These are phyloP conservation scores for Steinernema khuongi DNA, from an alignment of 1,140 invertebrate genomes.

Conservation along the genomic window DNA sequence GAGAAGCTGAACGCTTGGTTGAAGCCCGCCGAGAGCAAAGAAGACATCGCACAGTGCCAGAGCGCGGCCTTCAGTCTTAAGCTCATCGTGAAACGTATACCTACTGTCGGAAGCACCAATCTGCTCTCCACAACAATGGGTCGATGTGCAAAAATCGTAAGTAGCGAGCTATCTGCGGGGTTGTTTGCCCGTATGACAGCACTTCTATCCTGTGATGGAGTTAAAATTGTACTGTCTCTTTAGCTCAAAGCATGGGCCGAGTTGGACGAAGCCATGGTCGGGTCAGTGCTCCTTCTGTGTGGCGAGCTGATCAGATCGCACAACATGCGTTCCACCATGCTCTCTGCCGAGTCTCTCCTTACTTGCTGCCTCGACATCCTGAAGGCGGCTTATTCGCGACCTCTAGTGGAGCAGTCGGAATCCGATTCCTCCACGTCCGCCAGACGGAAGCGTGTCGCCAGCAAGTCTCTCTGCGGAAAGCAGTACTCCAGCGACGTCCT, in stretches of 20 bases:
- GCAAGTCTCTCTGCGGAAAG: background rate
- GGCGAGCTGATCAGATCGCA: conserved; percentile 36
- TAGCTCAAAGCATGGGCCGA: conserved; percentile 15
- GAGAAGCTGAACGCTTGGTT: conserved; percentile 31
- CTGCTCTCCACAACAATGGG: conserved; percentile 32
- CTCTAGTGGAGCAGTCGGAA: background rate
- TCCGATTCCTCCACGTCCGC: conserved; percentile 6
- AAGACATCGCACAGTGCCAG: conserved; percentile 37
- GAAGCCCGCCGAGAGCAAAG: conserved; percentile 20
- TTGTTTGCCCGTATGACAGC: no score
- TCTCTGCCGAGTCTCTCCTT: conserved; percentile 25
- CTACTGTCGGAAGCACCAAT: conserved; percentile 25
- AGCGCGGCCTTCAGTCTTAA: conserved; percentile 35
- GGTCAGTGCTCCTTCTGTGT: conserved; percentile 31
- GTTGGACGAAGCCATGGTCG: conserved; percentile 33
- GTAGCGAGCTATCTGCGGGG: no score
- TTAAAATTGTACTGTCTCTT: background rate
- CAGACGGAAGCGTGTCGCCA: background rate
- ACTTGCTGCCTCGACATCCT: conserved; percentile 27
- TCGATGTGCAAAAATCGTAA: conserved; percentile 20
- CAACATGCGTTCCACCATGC: conserved; percentile 38
- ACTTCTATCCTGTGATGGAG: background rate
- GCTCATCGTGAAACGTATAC: conserved; percentile 31
- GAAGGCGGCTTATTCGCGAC: conserved; percentile 17
- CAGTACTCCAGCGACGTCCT: background rate